Conservation (phyloP, 2,113 vertebrate species). For the Sapajus apella region DNA sequence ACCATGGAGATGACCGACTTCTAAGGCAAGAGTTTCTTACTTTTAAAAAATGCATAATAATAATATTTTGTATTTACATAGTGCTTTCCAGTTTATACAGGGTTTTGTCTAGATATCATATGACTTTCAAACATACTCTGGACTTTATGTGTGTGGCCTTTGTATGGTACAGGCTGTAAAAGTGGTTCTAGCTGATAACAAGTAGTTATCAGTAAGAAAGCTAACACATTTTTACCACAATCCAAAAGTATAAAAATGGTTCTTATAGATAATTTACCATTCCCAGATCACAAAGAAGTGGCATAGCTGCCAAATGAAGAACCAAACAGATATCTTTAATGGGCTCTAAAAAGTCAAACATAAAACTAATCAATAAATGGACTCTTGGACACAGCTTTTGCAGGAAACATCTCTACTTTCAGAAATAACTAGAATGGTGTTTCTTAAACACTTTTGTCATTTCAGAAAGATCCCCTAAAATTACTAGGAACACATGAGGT, state of each 20-base stretch:
- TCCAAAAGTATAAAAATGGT: constrained; percentile 38
- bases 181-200: constrained; percentile 41
- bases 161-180: not conserved
- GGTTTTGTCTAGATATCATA: not conserved
- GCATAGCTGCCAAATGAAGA: not conserved
- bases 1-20: not conserved
- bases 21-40: not conserved
- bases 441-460: not conserved
- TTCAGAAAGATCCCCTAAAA: not conserved
- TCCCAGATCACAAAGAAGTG: not conserved
- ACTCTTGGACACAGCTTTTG: not conserved
- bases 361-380: not conserved
- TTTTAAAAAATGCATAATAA: constrained; percentile 26
- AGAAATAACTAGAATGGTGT: not conserved
- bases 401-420: constrained; percentile 25
- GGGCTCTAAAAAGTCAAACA: not conserved
- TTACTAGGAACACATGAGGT: not conserved
- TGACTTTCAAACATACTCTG: not conserved
- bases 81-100: not conserved
- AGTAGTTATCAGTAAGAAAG: constrained; percentile 51
- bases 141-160: not conserved
- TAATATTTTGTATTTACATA: not conserved
- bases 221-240: constrained; percentile 26
- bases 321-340: not conserved
- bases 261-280: constrained; percentile 33